Evolutionary conservation across 2,888 invertebrate species (phyloP).

Genomic region (Oligia strigilis): DNA sequence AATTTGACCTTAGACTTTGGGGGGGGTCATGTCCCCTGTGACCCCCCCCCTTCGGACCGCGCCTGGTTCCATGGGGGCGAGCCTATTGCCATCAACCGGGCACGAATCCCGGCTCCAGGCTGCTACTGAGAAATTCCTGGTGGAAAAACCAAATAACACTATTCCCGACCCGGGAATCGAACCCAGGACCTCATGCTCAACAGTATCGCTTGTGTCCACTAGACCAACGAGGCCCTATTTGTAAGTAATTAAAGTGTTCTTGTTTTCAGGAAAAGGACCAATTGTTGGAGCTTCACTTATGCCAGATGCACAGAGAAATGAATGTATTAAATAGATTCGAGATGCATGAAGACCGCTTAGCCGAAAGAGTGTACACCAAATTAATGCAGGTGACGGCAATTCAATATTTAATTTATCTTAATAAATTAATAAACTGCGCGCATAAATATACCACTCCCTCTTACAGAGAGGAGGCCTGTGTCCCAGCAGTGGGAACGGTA

Average conservation of each 20-base stretch:
- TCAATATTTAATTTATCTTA: neutral
- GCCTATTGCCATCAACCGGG: neutral
- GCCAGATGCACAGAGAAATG: conserved; percentile 94
- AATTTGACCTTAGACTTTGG: too few relatives aligned
- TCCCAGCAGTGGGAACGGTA: too few relatives aligned
- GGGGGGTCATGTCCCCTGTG: too few relatives aligned
- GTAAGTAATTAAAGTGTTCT: conserved; percentile 60
- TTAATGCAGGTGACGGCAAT: conserved; percentile 81
- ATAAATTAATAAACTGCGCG: neutral
- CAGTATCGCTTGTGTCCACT: neutral
- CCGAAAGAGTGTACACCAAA: conserved; percentile 90
- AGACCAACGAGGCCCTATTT: neutral
- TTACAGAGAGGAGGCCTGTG: too few relatives aligned
- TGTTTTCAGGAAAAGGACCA: conserved; percentile 81
- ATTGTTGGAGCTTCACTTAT: conserved; percentile 92
- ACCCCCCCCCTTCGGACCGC: too few relatives aligned
- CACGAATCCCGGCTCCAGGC: neutral
- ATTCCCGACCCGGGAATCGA: neutral
- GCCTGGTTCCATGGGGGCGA: neutral
- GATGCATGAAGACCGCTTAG: conserved; percentile 92
- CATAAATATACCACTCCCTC: too few relatives aligned
- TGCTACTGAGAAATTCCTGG: neutral
- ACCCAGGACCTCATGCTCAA: neutral
- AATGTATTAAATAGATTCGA: conserved; percentile 94
- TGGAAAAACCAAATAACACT: neutral